A percentile compares a stretch with the other conserved stretches of the same genome.
phyloP scores from a whole-genome alignment of 2,888 invertebrate species.

The Tyria jacobaeae region DNA sequence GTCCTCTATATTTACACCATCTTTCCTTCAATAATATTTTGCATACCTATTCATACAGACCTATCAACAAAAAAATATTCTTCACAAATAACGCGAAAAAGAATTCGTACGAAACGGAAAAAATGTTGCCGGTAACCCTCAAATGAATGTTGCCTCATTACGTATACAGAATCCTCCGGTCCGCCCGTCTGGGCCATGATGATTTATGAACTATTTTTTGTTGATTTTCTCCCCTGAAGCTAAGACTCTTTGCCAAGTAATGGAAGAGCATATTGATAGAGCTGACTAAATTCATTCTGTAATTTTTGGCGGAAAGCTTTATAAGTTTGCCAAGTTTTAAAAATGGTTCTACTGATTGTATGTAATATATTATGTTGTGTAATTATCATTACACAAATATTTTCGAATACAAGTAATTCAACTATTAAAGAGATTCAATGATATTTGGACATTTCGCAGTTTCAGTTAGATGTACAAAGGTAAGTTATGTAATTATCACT shows the following conservation, averaged over 20 bases:
- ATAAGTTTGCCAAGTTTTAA: constrained; percentile 38
- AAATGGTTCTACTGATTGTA: constrained; percentile 13
- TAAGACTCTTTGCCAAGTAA: constrained; percentile 76
- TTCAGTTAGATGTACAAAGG: too few species aligned
- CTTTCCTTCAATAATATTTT: background rate
- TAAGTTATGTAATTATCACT: too few species aligned
- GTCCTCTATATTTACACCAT: too few species aligned
- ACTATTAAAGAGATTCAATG: too few species aligned
- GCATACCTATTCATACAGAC: background rate
- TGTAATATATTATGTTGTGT: background rate
- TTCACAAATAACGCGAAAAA: constrained; percentile 53
- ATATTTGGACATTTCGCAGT: too few species aligned
- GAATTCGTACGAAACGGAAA: constrained; percentile 63
- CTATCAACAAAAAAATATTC: constrained; percentile 36
- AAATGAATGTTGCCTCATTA: constrained; percentile 75
- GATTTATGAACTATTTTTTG: constrained; percentile 82
- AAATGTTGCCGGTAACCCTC: constrained; percentile 68
- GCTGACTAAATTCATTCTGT: constrained; percentile 63
- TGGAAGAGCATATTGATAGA: constrained; percentile 80
- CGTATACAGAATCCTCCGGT: constrained; percentile 70
- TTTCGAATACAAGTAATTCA: background rate
- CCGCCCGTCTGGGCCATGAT: constrained; percentile 74
- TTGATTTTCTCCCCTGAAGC: constrained; percentile 68
- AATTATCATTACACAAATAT: background rate
- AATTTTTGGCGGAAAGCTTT: constrained; percentile 53